Base-by-base conservation (phyloP, 2,113 vertebrate species). In the Stegostoma tigrinum region DNA sequence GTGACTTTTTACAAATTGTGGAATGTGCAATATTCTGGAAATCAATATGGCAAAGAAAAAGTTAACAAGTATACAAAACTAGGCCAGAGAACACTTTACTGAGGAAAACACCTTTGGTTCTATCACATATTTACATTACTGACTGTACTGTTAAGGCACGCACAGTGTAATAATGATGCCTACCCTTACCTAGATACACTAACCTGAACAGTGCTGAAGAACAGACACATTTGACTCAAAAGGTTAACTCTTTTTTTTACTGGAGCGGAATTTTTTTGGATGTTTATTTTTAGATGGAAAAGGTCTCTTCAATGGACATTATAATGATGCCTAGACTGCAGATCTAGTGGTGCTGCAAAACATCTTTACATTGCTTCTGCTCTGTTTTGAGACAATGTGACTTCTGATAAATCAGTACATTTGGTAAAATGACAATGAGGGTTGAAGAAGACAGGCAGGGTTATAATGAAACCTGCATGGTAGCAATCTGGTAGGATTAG, bases 1-100 rank as follows among this genome's bases (percentile, higher is more conserved):
- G 14, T 94, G n/a, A 94, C n/a, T 42, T 94, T 94, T 45, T 70
- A 45, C 24, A 94, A 45, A 94, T 94, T 6, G 24, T 94, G 91
- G 70, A 94, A 94, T 45, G 64, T 23, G n/a, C 7, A 45, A 68
- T 45, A 17, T 68, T 55, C 21, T 21, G 12, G n/a, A 68, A 23
- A 42, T 94, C 24, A 94, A 94, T 94, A 68, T 27, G 38, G 24
- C 91, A 94, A 94, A 45, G 91, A 68, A 24, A 94, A 68, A 45
- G n/a, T 93, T 93, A 93, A 21, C 61, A 67, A 67, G 61, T 64
- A 91, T 34, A 23, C 67, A 67, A 94, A 94, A 19, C 64, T 34
- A 94, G 15, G n/a, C 64, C 8, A 67, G 64, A 91, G 61, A 91
- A n/a, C 55, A 30, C 30, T 91, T 64, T 17, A n/a, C 7, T 23